phyloP scores from a whole-genome alignment of 2,888 invertebrate species.

The Pyrgus malvae region DNA sequence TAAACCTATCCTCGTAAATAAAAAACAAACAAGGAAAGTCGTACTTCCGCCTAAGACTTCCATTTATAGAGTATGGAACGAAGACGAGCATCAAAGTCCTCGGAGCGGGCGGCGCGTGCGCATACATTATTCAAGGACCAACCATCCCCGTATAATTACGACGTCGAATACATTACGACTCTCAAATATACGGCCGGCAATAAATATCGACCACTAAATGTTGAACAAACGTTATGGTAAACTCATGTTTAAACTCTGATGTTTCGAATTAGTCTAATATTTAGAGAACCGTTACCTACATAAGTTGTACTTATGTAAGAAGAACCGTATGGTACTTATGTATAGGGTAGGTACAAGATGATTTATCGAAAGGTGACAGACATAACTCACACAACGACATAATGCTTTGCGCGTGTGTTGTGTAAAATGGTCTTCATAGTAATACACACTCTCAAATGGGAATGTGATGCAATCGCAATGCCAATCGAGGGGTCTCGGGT shows the following conservation, averaged over 20 bases:
- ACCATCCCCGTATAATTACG: constrained; percentile 60
- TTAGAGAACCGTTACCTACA: too few species aligned
- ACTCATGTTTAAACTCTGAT: neutral
- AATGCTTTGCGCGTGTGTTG: too few species aligned
- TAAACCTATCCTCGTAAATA: too few species aligned
- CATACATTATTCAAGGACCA: constrained; percentile 61
- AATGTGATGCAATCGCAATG: too few species aligned
- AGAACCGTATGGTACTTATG: too few species aligned
- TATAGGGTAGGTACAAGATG: too few species aligned
- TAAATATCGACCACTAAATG: constrained; percentile 40
- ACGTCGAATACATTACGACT: constrained; percentile 57
- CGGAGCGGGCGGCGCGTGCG: constrained; percentile 34
- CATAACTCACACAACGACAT: too few species aligned
- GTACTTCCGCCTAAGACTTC: constrained; percentile 18
- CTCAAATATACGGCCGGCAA: constrained; percentile 50
- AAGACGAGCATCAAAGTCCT: constrained; percentile 12
- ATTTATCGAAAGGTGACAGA: too few species aligned
- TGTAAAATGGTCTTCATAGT: too few species aligned
- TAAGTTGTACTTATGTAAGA: too few species aligned
- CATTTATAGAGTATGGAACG: constrained; percentile 14
- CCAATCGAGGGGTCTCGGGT: too few species aligned
- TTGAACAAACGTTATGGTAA: constrained; percentile 1
- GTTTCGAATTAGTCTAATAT: neutral
- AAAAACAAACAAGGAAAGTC: neutral
- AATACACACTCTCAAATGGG: too few species aligned